Evolutionary conservation across 2,113 vertebrate species (phyloP).

Genomic region (Climacteris rufus): DNA sequence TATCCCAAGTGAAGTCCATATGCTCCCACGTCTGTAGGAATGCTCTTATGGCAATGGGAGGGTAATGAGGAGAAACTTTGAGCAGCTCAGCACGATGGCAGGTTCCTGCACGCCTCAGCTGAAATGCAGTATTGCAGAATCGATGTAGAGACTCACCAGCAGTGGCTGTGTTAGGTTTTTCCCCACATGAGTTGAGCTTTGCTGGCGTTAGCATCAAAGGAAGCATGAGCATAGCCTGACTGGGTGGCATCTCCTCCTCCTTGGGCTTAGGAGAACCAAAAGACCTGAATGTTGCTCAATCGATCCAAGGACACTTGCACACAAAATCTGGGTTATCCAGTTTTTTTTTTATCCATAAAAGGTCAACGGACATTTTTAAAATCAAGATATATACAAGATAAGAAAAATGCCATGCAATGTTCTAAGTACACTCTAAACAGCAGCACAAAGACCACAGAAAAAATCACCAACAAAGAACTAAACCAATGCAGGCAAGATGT

Average conservation of each 20-base stretch:
- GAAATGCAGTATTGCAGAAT: conserved; percentile 38
- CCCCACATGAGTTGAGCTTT: background rate
- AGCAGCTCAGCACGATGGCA: conserved; percentile 19
- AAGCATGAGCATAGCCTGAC: background rate
- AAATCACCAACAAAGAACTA: background rate
- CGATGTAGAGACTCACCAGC: background rate
- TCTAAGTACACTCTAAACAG: background rate
- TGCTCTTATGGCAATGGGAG: background rate
- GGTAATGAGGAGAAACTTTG: background rate
- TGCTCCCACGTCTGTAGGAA: background rate
- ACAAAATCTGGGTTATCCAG: background rate
- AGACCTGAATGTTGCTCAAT: background rate
- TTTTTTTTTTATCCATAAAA: no score
- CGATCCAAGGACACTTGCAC: background rate
- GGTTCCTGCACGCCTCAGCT: conserved; percentile 12
- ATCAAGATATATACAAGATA: background rate
- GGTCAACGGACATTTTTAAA: background rate
- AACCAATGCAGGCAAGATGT: background rate
- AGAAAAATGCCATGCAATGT: background rate
- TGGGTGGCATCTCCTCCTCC: conserved; percentile 1
- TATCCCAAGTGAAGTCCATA: background rate
- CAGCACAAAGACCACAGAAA: background rate
- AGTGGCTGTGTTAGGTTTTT: background rate
- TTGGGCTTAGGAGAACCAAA: background rate
- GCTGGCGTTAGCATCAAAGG: conserved; percentile 1